Evolutionary conservation across 2,797 vertebrate species (phyloP), one percentile per base, ranked within the genome.

Genomic region (Neosilurus mollespiculum): DNA sequence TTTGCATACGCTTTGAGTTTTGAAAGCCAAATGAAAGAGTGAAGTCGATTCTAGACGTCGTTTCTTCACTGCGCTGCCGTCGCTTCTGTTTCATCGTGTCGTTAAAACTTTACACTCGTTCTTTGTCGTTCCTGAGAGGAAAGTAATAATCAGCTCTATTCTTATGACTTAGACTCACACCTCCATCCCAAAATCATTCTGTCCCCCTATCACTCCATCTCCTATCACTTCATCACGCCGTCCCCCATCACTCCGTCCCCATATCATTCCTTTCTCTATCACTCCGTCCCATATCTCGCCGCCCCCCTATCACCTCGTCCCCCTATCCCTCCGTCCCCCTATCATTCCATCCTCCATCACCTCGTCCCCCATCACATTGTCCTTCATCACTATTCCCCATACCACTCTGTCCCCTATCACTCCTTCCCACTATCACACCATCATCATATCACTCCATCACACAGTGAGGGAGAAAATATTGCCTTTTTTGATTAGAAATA

Each of bases 1-100:
- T 78, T 78, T 78, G 75, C 75, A 78, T 78, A 62, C 58, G 0
- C 9, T n/a, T 37, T 76, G 73, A 62, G 58, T 62, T 77, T 78
- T 78, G 75, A 78, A 78, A 78, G 65, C 14, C 43, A 78, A 78
- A 78, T 78, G 34, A 77, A 77, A 59, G 75, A 49, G 75, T 62
- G 58, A 78, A 49, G 58, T 78, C 62, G 22, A 24, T 62, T 49
- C 22, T 16, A 24, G 43, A 14, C 73, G 20, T 8, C 0, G 9
- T 11, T 24, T 30, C 22, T 37, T 26, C 71, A 26, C 53, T 2
- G 1, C 5, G 15, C 15, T 26, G 1, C 54, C 22, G n/a, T 56
- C 51, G 3, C 16, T 49, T 4, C 34, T 43, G 20, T 7, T 59
- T 11, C 9, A 18, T 30, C 15, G 10, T 30, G 30, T 30, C 30